These are phyloP conservation scores for Mustelus asterias DNA, from an alignment of 2,113 vertebrate species.

Conservation along the genomic window DNA sequence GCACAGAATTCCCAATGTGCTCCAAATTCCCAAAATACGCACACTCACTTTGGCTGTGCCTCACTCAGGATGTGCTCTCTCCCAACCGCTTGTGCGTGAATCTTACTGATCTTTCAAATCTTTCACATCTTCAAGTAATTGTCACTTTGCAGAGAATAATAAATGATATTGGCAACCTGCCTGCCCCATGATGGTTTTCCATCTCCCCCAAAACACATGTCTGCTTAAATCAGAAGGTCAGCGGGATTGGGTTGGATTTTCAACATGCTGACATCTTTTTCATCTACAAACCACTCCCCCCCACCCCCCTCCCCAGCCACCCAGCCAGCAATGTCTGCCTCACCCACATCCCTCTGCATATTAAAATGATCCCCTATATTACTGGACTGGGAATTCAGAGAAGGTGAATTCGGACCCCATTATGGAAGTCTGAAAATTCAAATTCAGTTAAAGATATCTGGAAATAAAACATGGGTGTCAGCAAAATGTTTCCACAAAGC, in stretches of 20 bases:
- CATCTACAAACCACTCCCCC: neutral
- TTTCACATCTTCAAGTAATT: neutral
- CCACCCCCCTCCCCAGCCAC: neutral
- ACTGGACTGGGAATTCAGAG: neutral
- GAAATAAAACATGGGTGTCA: neutral
- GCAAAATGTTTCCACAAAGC: neutral
- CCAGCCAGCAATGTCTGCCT: too few relatives aligned
- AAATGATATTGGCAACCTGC: neutral
- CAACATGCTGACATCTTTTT: neutral
- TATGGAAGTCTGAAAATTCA: neutral
- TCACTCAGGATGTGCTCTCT: too few relatives aligned
- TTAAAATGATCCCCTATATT: too few relatives aligned
- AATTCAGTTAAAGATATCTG: neutral
- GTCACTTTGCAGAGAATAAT: neutral
- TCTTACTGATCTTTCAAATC: too few relatives aligned
- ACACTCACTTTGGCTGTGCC: too few relatives aligned
- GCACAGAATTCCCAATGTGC: too few relatives aligned
- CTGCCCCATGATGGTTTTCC: neutral
- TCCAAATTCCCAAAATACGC: too few relatives aligned
- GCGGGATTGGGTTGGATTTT: neutral
- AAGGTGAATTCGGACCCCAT: neutral
- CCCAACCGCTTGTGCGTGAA: too few relatives aligned
- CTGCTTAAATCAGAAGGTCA: neutral
- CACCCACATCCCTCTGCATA: too few relatives aligned
- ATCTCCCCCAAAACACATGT: neutral